A percentile compares a stretch with the other conserved stretches of the same genome.
phyloP scores from a whole-genome alignment of 2,113 vertebrate species.

The Hiodon tergisus region DNA sequence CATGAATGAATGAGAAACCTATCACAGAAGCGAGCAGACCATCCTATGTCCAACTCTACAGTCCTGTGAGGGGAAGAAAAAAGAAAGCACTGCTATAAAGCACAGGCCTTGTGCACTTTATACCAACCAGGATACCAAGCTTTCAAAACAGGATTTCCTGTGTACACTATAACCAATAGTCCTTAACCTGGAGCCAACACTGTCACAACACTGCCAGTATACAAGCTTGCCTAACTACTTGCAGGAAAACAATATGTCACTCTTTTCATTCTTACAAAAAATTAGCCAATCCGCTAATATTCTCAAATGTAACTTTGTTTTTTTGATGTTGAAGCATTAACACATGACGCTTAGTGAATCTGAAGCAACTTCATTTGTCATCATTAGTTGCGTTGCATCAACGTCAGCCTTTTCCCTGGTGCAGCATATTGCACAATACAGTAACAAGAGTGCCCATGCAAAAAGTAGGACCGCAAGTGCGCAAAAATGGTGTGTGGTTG shows the following conservation, averaged over 20 bases:
- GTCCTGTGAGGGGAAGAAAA: not conserved
- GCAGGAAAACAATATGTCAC: not conserved
- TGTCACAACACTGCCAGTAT: not conserved
- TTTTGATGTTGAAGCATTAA: not conserved
- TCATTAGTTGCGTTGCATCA: too few relatives aligned
- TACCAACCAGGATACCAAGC: constrained; percentile 3
- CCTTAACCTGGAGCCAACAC: constrained; percentile 9
- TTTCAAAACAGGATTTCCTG: constrained; percentile 21
- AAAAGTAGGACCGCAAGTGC: too few relatives aligned
- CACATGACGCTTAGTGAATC: too few relatives aligned
- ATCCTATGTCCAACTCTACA: too few relatives aligned
- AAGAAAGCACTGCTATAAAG: not conserved
- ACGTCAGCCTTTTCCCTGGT: too few relatives aligned
- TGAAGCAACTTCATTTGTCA: too few relatives aligned
- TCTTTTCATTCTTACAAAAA: not conserved
- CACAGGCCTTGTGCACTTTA: not conserved
- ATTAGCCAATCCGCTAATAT: not conserved
- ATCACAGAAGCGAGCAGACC: not conserved
- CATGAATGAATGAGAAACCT: constrained; percentile 1
- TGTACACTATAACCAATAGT: not conserved
- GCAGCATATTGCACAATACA: too few relatives aligned
- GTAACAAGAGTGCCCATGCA: too few relatives aligned
- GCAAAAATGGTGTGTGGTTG: too few relatives aligned
- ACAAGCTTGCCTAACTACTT: not conserved
- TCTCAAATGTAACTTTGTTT: not conserved